These are phyloP conservation scores for Sitta carolinensis DNA, from an alignment of 2,797 vertebrate genomes.

Conservation along the genomic window DNA sequence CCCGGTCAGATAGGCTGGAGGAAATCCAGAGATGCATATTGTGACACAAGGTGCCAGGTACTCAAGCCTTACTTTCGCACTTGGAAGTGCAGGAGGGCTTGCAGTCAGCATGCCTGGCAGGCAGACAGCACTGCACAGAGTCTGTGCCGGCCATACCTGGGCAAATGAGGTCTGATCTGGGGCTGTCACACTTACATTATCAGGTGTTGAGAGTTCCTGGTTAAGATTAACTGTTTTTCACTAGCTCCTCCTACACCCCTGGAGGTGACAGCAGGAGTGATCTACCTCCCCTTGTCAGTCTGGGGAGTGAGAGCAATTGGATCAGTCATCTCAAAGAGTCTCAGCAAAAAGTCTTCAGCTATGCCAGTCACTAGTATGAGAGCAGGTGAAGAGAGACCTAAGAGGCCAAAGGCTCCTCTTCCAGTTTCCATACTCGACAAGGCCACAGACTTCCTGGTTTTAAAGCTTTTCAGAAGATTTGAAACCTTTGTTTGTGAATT, in stretches of 20 bases:
- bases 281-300: background rate
- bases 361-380: background rate
- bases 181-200: background rate
- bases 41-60: rapidly evolving
- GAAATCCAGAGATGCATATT: background rate
- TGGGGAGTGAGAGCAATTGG: rapidly evolving
- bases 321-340: background rate
- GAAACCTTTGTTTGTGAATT: background rate
- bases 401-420: background rate
- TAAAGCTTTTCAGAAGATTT: background rate
- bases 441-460: background rate
- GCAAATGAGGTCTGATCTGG: background rate
- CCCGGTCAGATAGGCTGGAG: background rate
- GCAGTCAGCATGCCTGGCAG: background rate
- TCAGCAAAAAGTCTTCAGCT: background rate
- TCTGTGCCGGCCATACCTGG: too few species aligned
- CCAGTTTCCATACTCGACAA: background rate
- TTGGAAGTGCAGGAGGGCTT: background rate
- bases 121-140: rapidly evolving
- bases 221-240: background rate
- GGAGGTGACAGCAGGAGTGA: background rate
- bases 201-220: background rate
- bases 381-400: background rate
- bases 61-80: background rate
- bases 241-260: background rate